Evolutionary conservation across 2,797 vertebrate genomes (phyloP).

Genomic region (Chaenodraco wilsoni): DNA sequence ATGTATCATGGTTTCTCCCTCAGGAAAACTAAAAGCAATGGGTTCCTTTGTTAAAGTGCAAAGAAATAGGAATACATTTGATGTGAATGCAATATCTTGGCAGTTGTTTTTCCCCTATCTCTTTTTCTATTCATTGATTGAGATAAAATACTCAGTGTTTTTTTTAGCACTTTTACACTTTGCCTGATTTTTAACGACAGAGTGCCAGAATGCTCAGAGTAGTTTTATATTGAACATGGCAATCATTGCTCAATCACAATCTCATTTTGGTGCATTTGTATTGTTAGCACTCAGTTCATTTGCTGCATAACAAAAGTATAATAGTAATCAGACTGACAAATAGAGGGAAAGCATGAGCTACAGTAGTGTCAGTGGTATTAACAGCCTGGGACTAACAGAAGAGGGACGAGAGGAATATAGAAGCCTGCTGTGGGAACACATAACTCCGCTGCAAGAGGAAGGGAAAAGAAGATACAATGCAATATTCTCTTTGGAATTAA

Average conservation of each 20-base stretch:
- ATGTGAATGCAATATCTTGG: slow-evolving; percentile 2
- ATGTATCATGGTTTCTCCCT: slow-evolving; percentile 37
- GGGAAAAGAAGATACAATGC: slow-evolving; percentile 70
- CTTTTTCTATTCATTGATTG: neutral
- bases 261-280: slow-evolving; percentile 32
- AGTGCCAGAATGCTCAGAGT: slow-evolving; percentile 11
- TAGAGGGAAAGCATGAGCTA: slow-evolving; percentile 18
- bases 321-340: slow-evolving; percentile 53
- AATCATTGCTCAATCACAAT: slow-evolving; percentile 38
- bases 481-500: slow-evolving; percentile 86
- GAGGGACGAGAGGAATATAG: slow-evolving; percentile 61
- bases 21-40: neutral
- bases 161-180: slow-evolving; percentile 9
- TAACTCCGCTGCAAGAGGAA: slow-evolving; percentile 65
- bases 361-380: slow-evolving; percentile 51
- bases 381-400: slow-evolving; percentile 54
- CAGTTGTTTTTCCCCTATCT: neutral
- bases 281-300: slow-evolving; percentile 26
- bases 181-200: slow-evolving; percentile 18
- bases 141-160: slow-evolving; percentile 5
- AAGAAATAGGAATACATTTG: slow-evolving; percentile 3
- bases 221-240: slow-evolving; percentile 27
- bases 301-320: slow-evolving; percentile 22
- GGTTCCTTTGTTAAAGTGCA: slow-evolving; percentile 12
- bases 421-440: slow-evolving; percentile 68